These are phyloP conservation scores for Erythrocercus mccallii DNA, from an alignment of 2,113 vertebrate genomes.

Conservation along the genomic window DNA sequence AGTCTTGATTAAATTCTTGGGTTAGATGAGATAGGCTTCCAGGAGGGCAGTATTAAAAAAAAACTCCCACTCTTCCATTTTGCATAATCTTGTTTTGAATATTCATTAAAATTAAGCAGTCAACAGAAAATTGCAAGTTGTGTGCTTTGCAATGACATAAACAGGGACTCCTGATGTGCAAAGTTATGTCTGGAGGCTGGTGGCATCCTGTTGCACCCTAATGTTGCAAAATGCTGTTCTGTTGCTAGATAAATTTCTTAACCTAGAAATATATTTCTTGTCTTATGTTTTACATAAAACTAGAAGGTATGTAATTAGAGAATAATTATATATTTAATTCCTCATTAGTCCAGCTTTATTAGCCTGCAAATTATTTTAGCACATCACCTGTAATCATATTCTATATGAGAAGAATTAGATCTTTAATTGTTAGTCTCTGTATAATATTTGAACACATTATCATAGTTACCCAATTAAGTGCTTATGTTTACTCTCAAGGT, in stretches of 20 bases:
- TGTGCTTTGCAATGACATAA: background rate
- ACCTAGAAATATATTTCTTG: background rate
- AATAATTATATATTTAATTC: conserved; percentile 3
- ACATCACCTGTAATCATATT: background rate
- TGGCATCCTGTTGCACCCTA: background rate
- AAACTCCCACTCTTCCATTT: background rate
- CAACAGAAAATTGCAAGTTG: background rate
- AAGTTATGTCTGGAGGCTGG: background rate
- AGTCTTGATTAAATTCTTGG: background rate
- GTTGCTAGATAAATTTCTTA: background rate
- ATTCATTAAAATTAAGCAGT: background rate
- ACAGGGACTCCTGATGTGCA: background rate
- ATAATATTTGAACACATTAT: background rate
- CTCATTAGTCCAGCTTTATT: background rate
- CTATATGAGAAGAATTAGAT: background rate
- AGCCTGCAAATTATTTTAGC: background rate
- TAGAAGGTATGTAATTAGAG: background rate
- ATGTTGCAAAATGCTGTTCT: background rate
- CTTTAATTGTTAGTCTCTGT: background rate
- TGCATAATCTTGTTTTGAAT: background rate
- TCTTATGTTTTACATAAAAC: background rate
- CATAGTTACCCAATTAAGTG: background rate
- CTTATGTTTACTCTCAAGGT: background rate
- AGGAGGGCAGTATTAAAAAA: background rate
- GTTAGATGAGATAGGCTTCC: background rate